Percentiles rank a stretch among this genome's conserved stretches.
These are phyloP conservation scores for Trogon surrucura DNA, from an alignment of 2,113 vertebrate species.

Conservation along the genomic window DNA sequence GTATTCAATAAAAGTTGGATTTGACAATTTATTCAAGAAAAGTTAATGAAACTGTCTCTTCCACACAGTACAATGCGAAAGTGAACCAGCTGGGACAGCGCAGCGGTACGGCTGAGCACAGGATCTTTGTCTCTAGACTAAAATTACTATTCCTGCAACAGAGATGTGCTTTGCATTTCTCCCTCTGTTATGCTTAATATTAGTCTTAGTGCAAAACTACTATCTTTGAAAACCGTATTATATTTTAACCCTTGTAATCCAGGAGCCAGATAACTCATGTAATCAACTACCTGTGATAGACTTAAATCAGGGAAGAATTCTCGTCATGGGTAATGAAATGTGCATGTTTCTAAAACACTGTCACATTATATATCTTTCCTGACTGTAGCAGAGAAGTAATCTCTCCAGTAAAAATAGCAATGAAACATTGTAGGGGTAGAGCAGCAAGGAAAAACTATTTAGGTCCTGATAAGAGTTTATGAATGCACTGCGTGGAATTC, in stretches of 20 bases:
- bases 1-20: neutral
- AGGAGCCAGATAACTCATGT: neutral
- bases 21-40: constrained; percentile 5
- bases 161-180: neutral
- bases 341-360: neutral
- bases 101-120: neutral
- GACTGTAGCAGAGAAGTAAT: neutral
- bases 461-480: neutral
- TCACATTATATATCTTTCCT: neutral
- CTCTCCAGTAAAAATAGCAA: neutral
- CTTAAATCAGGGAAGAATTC: neutral
- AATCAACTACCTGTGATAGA: neutral
- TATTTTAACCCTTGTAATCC: neutral
- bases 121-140: neutral
- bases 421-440: neutral
- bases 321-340: accelerated
- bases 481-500: neutral
- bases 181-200: neutral
- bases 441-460: neutral
- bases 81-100: neutral
- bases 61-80: neutral
- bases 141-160: neutral
- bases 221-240: neutral
- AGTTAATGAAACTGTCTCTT: constrained; percentile 27
- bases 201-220: neutral